Base-by-base conservation (phyloP, 64 coral and sea anemone species). In the Acropora tenuis region DNA sequence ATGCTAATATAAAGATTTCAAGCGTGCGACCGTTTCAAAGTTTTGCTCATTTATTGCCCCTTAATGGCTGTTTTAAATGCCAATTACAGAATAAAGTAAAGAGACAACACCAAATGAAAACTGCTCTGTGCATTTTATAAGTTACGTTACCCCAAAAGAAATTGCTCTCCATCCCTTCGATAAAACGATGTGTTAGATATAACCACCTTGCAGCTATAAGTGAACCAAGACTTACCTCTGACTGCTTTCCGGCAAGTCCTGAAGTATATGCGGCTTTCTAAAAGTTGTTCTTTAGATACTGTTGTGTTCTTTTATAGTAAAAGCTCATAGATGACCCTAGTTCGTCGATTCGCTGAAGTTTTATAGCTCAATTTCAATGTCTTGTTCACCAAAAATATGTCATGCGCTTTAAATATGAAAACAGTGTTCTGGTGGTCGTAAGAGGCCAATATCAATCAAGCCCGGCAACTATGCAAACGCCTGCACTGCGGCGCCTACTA, bases 341-440 rank as follows among this genome's bases (percentile, higher is more conserved):
- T 42, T 71, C 65, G 43, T 18, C 8, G 65, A 3, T 48, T 85
- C 8, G 8, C 65, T 48, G 18, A 19, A 85, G 65, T 19, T 18
- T 69, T 11, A 6, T 1, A 19, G 17, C 50, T 43, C 19, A 49
- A 12, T 55, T 66, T 71, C 48, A 16, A 50, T 18, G 61, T 85
- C 60, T 43, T 85, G 9, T 71, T 45, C 16, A 43, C 63, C 65
- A 72, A 85, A 48, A 61, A 85, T 15, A 72, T 85, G 65, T 45
- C 3, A 20, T 46, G 68, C 17, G 65, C 58, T 83, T 83, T 68
- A 65, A 43, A 42, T 71, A 5, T 46, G 52, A 60, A 20, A 61
- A 83, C 57, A 66, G 43, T 85, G 16, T 46, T n/a, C 82, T 65
- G 82, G 68, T 3, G 82, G 82, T 85, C 11, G 81, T 30, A 30